phyloP scores from a whole-genome alignment of 1,140 invertebrate genomes.

The Elymnias hypermnestra region DNA sequence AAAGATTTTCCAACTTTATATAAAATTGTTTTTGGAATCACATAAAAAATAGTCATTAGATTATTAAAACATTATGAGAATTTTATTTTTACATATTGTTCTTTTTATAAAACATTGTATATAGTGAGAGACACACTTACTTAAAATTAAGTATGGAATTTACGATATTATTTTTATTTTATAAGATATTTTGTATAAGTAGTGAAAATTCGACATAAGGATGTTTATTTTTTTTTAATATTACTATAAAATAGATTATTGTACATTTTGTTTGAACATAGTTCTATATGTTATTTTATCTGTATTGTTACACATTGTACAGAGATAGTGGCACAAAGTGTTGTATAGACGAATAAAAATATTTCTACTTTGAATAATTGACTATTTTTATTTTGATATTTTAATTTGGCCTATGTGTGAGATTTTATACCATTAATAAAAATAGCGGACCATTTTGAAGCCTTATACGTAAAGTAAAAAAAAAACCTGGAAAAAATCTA shows the following conservation, averaged over 20 bases:
- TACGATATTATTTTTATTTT: background rate
- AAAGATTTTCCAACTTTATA: too few relatives aligned
- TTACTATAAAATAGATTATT: background rate
- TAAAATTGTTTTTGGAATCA: too few relatives aligned
- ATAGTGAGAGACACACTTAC: background rate
- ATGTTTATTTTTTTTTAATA: background rate
- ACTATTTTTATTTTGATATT: background rate
- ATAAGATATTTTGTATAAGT: background rate
- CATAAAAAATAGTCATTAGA: conserved; percentile 12
- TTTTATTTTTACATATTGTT: background rate
- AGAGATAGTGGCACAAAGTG: conserved; percentile 54
- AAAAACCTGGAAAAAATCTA: too few relatives aligned
- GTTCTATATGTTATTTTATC: conserved; percentile 15
- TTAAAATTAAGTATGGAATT: background rate
- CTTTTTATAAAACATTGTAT: background rate
- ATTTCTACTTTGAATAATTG: conserved; percentile 4
- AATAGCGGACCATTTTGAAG: too few relatives aligned
- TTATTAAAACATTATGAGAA: background rate
- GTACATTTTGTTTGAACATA: conserved; percentile 39
- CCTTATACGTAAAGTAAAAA: too few relatives aligned
- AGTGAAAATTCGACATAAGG: background rate
- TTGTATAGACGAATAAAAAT: conserved; percentile 26
- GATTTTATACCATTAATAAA: too few relatives aligned
- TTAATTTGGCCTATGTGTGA: too few relatives aligned
- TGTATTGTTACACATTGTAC: conserved; percentile 26